Conservation (phyloP, 2,888 invertebrate species). For the Lasioglossum pauxillum region DNA sequence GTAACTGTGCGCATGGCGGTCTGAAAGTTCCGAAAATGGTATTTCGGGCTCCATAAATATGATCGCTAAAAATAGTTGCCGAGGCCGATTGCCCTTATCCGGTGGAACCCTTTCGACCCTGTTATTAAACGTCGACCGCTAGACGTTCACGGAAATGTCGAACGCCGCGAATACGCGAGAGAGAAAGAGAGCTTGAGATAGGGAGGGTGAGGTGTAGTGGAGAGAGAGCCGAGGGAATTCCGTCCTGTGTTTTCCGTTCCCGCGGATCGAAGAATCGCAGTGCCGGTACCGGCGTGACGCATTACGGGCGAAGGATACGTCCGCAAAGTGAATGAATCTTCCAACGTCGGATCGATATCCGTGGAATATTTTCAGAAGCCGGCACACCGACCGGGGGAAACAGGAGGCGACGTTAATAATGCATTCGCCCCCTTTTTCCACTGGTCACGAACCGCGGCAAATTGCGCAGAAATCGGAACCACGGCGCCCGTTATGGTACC, state of each 20-base stretch:
- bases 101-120: slow-evolving; percentile 4
- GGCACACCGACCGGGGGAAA: slow-evolving; percentile 29
- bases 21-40: background rate
- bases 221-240: background rate
- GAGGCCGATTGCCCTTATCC: slow-evolving; percentile 7
- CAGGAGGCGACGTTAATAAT: slow-evolving; percentile 58
- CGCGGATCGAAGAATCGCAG: slow-evolving; percentile 58
- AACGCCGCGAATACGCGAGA: background rate
- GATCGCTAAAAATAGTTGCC: background rate
- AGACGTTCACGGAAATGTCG: slow-evolving; percentile 8
- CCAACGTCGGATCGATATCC: slow-evolving; percentile 59
- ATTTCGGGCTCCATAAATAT: background rate
- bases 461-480: slow-evolving; percentile 52
- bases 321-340: slow-evolving; percentile 57
- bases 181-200: background rate
- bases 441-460: slow-evolving; percentile 47
- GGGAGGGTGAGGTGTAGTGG: background rate
- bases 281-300: slow-evolving; percentile 46
- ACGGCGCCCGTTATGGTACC: slow-evolving; percentile 17
- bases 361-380: slow-evolving; percentile 64
- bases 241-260: slow-evolving; percentile 50
- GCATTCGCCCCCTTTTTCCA: slow-evolving; percentile 47
- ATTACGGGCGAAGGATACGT: slow-evolving; percentile 58
- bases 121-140: background rate
- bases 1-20: background rate